phyloP scores from a whole-genome alignment of 2,113 vertebrate genomes.

The Regulus satrapa region DNA sequence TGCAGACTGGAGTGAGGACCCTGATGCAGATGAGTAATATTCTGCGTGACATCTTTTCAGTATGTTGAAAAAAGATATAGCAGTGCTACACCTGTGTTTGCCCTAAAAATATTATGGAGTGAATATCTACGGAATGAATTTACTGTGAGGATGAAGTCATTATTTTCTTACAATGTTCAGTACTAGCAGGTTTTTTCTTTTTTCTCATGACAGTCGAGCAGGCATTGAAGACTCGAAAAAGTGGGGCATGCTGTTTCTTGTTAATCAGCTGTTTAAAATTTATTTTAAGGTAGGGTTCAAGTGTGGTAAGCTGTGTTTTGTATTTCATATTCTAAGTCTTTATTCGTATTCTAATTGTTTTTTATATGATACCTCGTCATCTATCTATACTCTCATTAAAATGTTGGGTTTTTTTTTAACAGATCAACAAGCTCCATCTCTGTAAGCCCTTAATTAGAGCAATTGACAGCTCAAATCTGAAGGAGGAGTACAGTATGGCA shows the following conservation, averaged over 20 bases:
- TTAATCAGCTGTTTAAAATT: conserved; percentile 98
- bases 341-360: too few species aligned
- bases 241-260: conserved; percentile 98
- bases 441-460: conserved; percentile 96
- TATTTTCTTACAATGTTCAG: background rate
- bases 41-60: background rate
- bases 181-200: background rate
- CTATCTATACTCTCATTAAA: background rate
- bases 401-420: background rate
- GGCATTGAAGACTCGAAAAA: conserved; percentile 97
- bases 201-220: conserved; percentile 79
- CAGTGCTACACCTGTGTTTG: background rate
- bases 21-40: background rate
- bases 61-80: background rate
- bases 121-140: background rate
- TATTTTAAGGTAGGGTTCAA: conserved; percentile 90
- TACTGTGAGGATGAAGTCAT: background rate
- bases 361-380: background rate
- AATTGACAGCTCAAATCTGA: conserved; percentile 96
- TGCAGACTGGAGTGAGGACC: background rate
- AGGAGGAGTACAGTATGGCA: conserved; percentile 89
- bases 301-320: background rate
- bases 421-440: conserved; percentile 98
- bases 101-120: background rate
- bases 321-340: background rate